phyloP scores from a whole-genome alignment of 2,113 vertebrate genomes.

The Cyprinodon brontotheroides region DNA sequence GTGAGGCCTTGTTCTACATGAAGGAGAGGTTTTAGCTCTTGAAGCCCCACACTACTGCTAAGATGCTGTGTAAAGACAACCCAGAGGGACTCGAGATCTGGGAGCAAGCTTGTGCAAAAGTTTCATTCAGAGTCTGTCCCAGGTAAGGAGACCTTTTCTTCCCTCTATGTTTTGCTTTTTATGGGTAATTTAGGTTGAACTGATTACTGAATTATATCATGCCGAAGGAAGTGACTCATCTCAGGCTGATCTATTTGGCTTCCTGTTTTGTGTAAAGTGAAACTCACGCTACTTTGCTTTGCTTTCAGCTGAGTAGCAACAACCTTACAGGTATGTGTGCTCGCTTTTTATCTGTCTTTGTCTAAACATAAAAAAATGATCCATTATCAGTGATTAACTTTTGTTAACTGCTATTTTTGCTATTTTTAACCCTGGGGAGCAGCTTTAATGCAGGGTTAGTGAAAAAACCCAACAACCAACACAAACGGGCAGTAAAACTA shows the following conservation, averaged over 20 bases:
- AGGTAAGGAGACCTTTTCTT: not conserved
- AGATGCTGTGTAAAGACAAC: slow-evolving; percentile 74
- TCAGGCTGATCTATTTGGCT: not conserved
- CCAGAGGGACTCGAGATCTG: slow-evolving; percentile 83
- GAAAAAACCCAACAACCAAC: not conserved
- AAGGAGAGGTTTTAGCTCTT: slow-evolving; percentile 82
- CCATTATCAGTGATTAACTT: not conserved
- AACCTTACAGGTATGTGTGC: slow-evolving; percentile 33
- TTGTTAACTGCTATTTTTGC: not conserved
- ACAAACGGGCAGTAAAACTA: not conserved
- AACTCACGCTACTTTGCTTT: slow-evolving; percentile 1
- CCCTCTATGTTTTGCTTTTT: not conserved
- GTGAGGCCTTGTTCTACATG: slow-evolving; percentile 85
- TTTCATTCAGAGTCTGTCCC: slow-evolving; percentile 56
- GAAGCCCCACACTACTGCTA: slow-evolving; percentile 83
- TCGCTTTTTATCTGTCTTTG: not conserved
- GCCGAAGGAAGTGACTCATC: not conserved
- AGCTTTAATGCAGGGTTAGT: slow-evolving; percentile 1
- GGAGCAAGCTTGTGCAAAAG: slow-evolving; percentile 82
- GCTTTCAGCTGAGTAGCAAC: slow-evolving; percentile 14
- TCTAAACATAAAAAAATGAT: not conserved
- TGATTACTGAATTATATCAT: not conserved
- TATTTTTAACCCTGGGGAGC: not conserved
- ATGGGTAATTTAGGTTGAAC: not conserved
- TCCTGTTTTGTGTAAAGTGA: not conserved